Evolutionary conservation across 1,140 invertebrate species (phyloP), one percentile per base, ranked within the genome.

Genomic region (Camponotus floridanus): DNA sequence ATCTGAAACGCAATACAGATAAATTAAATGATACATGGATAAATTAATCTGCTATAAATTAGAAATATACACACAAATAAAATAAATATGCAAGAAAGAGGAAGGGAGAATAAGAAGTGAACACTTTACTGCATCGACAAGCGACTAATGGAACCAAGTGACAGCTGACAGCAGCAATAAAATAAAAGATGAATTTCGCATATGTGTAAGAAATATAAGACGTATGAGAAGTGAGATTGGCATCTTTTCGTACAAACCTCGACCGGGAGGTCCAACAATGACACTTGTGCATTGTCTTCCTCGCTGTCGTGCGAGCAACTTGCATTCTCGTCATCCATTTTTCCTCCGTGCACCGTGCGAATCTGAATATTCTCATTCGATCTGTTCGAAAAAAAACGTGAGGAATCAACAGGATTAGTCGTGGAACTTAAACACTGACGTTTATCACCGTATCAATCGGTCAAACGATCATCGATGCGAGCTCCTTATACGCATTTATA

Each of bases 181-280:
- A 45, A 9, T 26, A 26, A 45, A 9, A 73, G 33, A 33, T 62
- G 45, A 48, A 59, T 61, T 70, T 80, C 1, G 7, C 36, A 9
- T 15, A 8, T 21, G 6, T 15, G n/a, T 1, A 7, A 33, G 26
- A 26, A 26, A 26, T 26, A 26, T 26, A 26, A 26, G 26, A 7
- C 7, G 33, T 21, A 33, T 2, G 36, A 26, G 26, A 39, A 0
- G 55, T 0, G 2, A 62, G 42, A 76, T 55, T 33, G 13, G 9
- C 9, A 2, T 45, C 68, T 26, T 13, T 39, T 0, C 8, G 15
- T 64, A 88, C 90, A 45, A 86, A 94, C 93, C 89, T 94, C 93
- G 36, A 94, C 61, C 55, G 93, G 93, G 71, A 94, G 91, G 87
- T 93, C 91, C 67, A 83, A 64, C 13, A 93, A 64, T 65, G 91